Percentiles rank a stretch among this genome's conserved stretches.
Conservation (phyloP, 2,113 vertebrate species). For the Solenodon paradoxus region DNA sequence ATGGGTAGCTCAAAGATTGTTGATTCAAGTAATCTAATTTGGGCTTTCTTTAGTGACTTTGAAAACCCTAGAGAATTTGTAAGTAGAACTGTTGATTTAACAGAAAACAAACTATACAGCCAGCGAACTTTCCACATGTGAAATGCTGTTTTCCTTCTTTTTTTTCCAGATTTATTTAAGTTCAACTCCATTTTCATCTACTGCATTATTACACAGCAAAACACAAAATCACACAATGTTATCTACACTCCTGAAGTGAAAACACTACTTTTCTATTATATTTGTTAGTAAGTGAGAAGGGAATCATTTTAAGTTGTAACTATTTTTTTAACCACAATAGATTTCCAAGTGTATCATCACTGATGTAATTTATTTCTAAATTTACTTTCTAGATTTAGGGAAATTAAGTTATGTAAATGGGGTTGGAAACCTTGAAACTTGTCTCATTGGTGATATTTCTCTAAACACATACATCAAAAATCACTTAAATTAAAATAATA, state of each 20-base stretch:
- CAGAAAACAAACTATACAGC: conserved; percentile 45
- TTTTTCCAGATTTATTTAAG: neutral
- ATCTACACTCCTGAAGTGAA: neutral
- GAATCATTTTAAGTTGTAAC: neutral
- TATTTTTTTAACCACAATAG: neutral
- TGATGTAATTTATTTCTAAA: neutral
- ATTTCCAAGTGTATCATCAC: neutral
- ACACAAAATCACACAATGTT: neutral
- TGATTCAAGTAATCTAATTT: conserved; percentile 49
- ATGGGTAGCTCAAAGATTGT: neutral
- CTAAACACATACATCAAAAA: neutral
- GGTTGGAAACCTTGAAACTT: neutral
- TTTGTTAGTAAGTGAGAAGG: neutral
- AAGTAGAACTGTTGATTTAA: conserved; percentile 50
- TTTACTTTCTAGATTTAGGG: neutral
- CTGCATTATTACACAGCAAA: neutral
- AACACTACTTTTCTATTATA: neutral
- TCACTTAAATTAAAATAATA: neutral
- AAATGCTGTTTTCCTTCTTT: conserved; percentile 23
- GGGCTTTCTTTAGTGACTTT: conserved; percentile 21
- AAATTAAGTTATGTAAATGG: neutral
- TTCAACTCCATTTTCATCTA: neutral
- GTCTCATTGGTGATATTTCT: neutral
- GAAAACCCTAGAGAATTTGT: conserved; percentile 32
- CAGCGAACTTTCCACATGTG: neutral